These are phyloP conservation scores for Phataginus tetradactyla DNA, from an alignment of 2,797 vertebrate genomes.

Conservation along the genomic window DNA sequence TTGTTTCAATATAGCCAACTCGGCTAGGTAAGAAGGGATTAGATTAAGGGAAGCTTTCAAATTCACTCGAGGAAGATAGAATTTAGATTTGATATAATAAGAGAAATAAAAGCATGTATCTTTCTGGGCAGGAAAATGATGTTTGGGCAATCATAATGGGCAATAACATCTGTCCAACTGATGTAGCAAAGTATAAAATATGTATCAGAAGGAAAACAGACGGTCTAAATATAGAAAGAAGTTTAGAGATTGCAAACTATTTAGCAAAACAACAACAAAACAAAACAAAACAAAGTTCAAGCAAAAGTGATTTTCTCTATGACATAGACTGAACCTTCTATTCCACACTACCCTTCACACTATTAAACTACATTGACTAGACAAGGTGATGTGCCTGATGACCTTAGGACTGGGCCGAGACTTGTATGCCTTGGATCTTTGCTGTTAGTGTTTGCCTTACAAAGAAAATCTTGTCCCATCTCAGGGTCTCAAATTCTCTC, in stretches of 20 bases:
- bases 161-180: not conserved
- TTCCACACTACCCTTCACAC: not conserved
- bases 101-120: not conserved
- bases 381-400: too few species aligned
- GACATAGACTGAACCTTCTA: not conserved
- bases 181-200: not conserved
- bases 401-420: not conserved
- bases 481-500: not conserved
- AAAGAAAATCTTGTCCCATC: not conserved
- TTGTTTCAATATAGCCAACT: not conserved
- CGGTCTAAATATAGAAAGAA: not conserved
- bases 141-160: not conserved
- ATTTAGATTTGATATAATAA: not conserved
- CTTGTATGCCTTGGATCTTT: not conserved
- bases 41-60: not conserved
- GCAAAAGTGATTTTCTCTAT: not conserved
- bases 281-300: not conserved
- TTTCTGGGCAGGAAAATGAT: not conserved
- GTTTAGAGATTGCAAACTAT: not conserved
- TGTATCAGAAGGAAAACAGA: not conserved
- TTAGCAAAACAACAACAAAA: not conserved
- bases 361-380: not conserved
- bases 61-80: not conserved
- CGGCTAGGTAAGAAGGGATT: not conserved
- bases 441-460: not conserved